Percentiles rank a stretch among this genome's conserved stretches.
These are phyloP conservation scores for Zaprionus nigranus DNA, from an alignment of 1,140 invertebrate genomes.

Conservation along the genomic window DNA sequence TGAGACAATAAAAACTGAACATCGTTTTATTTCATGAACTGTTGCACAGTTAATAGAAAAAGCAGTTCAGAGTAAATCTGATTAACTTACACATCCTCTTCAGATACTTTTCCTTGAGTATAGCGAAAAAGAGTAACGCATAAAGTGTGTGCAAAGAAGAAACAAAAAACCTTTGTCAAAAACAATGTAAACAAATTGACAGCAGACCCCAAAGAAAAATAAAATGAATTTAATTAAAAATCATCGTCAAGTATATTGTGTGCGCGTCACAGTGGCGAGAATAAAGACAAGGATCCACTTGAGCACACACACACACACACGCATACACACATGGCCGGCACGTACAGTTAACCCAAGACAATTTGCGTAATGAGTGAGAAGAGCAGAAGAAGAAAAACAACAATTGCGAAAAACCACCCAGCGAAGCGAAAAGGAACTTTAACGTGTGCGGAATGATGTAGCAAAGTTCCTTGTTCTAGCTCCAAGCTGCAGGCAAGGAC, in stretches of 20 bases:
- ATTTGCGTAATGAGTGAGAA: constrained; percentile 72
- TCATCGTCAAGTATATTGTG: constrained; percentile 54
- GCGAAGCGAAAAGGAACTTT: constrained; percentile 13
- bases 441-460: constrained; percentile 5
- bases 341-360: constrained; percentile 61
- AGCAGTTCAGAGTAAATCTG: not conserved
- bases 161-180: not conserved
- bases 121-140: too few species aligned
- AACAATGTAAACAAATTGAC: constrained; percentile 1
- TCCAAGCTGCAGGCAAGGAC: not conserved
- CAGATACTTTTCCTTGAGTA: not conserved
- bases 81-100: not conserved
- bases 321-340: constrained; percentile 31
- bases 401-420: constrained; percentile 2
- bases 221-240: constrained; percentile 80
- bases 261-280: constrained; percentile 17
- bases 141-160: not conserved
- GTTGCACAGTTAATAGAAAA: constrained; percentile 1
- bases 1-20: constrained; percentile 12
- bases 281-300: constrained; percentile 3
- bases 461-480: not conserved
- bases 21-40: not conserved
- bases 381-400: constrained; percentile 15
- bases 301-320: constrained; percentile 31
- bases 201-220: constrained; percentile 10